Percentiles rank a stretch among this genome's conserved stretches.
These are phyloP conservation scores for Montipora capitata DNA, from an alignment of 92 coral and sea anemone genomes.

Conservation along the genomic window DNA sequence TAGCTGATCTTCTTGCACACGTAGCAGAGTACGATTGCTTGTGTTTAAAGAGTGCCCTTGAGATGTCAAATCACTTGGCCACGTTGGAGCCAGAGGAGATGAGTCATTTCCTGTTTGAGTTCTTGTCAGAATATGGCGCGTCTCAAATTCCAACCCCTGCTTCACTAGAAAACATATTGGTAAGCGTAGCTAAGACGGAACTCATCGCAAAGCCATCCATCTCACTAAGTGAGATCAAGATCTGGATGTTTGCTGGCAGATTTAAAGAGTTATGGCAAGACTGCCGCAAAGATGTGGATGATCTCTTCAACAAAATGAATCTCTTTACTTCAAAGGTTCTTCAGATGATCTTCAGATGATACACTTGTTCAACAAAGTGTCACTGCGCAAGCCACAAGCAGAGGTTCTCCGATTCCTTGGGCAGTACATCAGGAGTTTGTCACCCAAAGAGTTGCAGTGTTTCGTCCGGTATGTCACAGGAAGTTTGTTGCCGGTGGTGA, in stretches of 20 bases:
- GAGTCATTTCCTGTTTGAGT: constrained; percentile 26
- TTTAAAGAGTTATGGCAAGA: constrained; percentile 1
- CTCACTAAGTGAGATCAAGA: constrained; percentile 2
- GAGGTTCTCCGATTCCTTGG: too few species aligned
- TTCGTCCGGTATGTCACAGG: constrained; percentile 47
- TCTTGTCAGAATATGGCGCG: constrained; percentile 40
- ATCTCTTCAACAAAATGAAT: too few species aligned
- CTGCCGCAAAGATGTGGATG: too few species aligned
- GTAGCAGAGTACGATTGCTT: constrained; percentile 16
- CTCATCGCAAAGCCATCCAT: constrained; percentile 44
- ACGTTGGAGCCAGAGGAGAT: background rate
- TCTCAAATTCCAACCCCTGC: background rate
- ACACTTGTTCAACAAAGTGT: too few species aligned
- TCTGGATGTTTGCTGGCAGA: constrained; percentile 20
- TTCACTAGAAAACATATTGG: constrained; percentile 1
- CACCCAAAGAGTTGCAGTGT: background rate
- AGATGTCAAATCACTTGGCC: background rate
- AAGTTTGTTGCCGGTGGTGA: constrained; percentile 40
- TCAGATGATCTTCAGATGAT: too few species aligned
- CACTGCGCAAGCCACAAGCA: too few species aligned
- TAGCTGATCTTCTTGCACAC: constrained; percentile 25
- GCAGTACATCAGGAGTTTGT: too few species aligned
- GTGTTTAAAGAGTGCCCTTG: constrained; percentile 12
- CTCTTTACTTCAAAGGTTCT: too few species aligned
- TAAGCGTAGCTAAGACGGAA: constrained; percentile 32